A percentile compares a stretch with the other conserved stretches of the same genome.
Evolutionary conservation across 2,888 invertebrate species (phyloP).

Genomic region (Eumerus sabulonum): DNA sequence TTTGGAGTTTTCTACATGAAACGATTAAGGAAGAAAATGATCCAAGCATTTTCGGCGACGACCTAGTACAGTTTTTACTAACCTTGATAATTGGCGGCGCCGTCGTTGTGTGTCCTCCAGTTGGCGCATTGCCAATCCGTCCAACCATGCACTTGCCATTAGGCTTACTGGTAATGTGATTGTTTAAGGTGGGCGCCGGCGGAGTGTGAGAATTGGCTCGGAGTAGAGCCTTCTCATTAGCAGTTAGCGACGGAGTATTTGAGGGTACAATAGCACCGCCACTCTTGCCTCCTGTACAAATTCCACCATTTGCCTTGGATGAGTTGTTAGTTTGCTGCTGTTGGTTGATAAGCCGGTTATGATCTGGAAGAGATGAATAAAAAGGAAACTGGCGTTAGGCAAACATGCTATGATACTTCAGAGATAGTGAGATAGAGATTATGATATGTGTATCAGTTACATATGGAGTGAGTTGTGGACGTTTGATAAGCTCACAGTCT

Average conservation of each 20-base stretch:
- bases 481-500: constrained; percentile 46
- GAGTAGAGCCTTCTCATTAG: constrained; percentile 50
- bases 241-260: constrained; percentile 56
- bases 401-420: constrained; percentile 34
- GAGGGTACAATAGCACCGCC: constrained; percentile 43
- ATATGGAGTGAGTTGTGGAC: constrained; percentile 5
- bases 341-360: constrained; percentile 70
- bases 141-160: constrained; percentile 65
- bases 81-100: constrained; percentile 56
- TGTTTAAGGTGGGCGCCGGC: constrained; percentile 56
- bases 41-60: constrained; percentile 3
- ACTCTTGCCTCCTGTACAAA: no score
- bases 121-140: constrained; percentile 57
- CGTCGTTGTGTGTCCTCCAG: constrained; percentile 49
- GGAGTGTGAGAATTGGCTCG: constrained; percentile 53
- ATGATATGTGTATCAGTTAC: constrained; percentile 14
- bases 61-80: constrained; percentile 18
- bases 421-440: constrained; percentile 4
- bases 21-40: constrained; percentile 7
- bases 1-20: constrained; percentile 59
- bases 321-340: constrained; percentile 61
- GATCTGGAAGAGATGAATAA: constrained; percentile 57
- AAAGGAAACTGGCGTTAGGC: no score
- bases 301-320: constrained; percentile 51
- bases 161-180: constrained; percentile 56